These are phyloP conservation scores for Netelia fuscicornis DNA, from an alignment of 2,888 invertebrate genomes.

Conservation along the genomic window DNA sequence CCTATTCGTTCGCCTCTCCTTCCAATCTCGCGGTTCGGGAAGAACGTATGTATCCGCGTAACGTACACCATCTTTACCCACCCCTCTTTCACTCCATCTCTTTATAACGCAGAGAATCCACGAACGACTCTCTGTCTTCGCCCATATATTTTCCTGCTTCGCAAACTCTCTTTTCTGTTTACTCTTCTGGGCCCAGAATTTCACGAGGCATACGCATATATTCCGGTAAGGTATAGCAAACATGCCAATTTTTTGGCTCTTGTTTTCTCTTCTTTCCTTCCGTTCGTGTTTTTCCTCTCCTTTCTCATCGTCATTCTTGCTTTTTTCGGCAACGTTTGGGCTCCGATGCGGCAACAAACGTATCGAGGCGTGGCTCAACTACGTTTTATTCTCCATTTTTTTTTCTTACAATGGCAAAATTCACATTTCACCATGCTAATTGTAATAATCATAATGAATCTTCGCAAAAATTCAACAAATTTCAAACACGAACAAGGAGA, in stretches of 20 bases:
- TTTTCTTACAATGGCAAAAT: not conserved
- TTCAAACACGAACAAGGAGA: no score
- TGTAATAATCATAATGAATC: not conserved
- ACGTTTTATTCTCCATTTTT: not conserved
- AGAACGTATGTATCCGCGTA: conserved; percentile 40
- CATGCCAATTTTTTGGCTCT: conserved; percentile 62
- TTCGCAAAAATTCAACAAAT: not conserved
- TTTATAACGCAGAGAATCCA: conserved; percentile 31
- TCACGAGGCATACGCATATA: conserved; percentile 40
- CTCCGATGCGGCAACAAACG: not conserved
- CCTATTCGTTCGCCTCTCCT: conserved; percentile 5
- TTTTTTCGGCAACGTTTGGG: not conserved
- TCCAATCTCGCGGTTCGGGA: not conserved
- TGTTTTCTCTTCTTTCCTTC: conserved; percentile 48
- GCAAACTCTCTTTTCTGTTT: conserved; percentile 65
- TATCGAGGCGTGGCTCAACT: not conserved
- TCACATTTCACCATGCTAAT: not conserved
- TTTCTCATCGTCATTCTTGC: conserved; percentile 10
- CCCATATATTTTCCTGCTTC: conserved; percentile 64
- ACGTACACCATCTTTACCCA: conserved; percentile 32
- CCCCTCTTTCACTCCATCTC: conserved; percentile 7
- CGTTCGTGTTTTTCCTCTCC: conserved; percentile 25
- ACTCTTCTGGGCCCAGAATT: conserved; percentile 58
- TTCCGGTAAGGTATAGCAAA: conserved; percentile 58
- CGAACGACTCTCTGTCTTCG: conserved; percentile 21